Evolutionary conservation across 2,113 vertebrate genomes (phyloP).

Genomic region (Osmerus mordax): DNA sequence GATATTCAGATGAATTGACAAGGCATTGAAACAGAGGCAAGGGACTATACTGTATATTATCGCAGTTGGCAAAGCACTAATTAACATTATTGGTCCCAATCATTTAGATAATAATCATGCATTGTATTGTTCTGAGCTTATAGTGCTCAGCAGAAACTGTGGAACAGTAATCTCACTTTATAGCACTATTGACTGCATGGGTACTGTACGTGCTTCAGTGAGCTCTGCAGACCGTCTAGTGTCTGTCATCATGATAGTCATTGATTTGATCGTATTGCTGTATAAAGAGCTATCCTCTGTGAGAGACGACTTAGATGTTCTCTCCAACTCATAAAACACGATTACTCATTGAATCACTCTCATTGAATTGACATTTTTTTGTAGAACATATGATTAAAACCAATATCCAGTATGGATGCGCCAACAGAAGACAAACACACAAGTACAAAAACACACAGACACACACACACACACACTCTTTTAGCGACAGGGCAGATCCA

Average conservation of each 20-base stretch:
- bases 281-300: slow-evolving; percentile 17
- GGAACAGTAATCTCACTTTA: too few species aligned
- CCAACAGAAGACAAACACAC: slow-evolving; percentile 17
- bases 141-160: too few species aligned
- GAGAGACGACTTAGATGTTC: slow-evolving; percentile 57
- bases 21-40: too few species aligned
- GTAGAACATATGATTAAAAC: slow-evolving; percentile 7
- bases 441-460: neutral
- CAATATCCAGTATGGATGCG: neutral
- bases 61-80: too few species aligned
- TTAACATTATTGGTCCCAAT: too few species aligned
- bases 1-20: neutral
- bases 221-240: neutral
- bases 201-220: too few species aligned
- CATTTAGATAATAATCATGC: too few species aligned
- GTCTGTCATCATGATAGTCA: slow-evolving; percentile 39
- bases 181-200: too few species aligned
- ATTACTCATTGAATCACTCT: slow-evolving; percentile 38
- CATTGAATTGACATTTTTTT: slow-evolving; percentile 39
- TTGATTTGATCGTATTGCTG: slow-evolving; percentile 29
- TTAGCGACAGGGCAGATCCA: neutral
- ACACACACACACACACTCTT: neutral
- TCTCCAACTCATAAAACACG: slow-evolving; percentile 34
- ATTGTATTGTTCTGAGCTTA: too few species aligned
- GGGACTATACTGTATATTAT: too few species aligned